Evolutionary conservation across 2,797 vertebrate species (phyloP), one percentile per base, ranked within the genome.

Genomic region (Lemur catta): DNA sequence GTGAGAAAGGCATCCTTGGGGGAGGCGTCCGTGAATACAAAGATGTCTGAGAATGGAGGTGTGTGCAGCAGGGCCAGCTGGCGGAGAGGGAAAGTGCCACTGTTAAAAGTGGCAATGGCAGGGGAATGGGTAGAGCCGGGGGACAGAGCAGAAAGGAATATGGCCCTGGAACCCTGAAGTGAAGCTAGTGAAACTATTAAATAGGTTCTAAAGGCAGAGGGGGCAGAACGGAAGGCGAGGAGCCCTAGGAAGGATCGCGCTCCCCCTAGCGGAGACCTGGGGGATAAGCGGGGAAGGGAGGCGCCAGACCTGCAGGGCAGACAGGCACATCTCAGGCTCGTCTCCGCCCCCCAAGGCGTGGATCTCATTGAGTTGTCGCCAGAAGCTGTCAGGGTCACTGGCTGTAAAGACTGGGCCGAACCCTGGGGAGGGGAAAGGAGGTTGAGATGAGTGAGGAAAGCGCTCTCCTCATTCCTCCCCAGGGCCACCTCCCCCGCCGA

Each of bases 281-380:
- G 7, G 59, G 91, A 1, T 41, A 28, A 33, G 59, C 9, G n/a
- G 79, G 69, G 6, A 17, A 38, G 10, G 6, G 24, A 18, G 20
- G 24, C 8, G 13, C 0, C 43, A 30, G 75, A 99, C 99, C 98
- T 99, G 99, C 82, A 99, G 85, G 4, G 99, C 99, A 48, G 99
- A 99, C 48, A 99, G 98, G 97, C 99, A 99, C 99, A 99, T 99
- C 98, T 99, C 99, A 0, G 99, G 99, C 97, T 99, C 99, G 22
- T 99, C 99, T 74, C 99, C 99, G 93, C 99, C 99, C 52, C 99
- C 99, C 48, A 99, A 97, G 12, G 99, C 99, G 24, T 97, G 98
- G 95, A 99, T 97, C 88, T 98, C 96, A 91, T 98, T 98, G 98
- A 99, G 98, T 72, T 98, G 94, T 46, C 96, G 79, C 98, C 99